Evolutionary conservation across 64 coral and sea anemone genomes (phyloP).

Genomic region (Pachyseris speciosa): DNA sequence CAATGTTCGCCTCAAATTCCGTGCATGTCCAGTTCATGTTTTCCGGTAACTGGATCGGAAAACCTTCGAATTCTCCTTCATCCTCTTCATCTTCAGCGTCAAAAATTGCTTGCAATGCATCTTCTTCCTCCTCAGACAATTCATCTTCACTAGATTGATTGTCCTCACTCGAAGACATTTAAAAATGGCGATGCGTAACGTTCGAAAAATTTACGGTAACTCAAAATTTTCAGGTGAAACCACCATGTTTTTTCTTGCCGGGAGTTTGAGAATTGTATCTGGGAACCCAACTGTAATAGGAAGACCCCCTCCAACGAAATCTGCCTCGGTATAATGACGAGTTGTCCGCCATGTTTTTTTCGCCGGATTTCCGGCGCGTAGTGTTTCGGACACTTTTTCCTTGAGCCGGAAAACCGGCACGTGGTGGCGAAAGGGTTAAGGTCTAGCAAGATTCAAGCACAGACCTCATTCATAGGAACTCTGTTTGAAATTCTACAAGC

Average conservation of each 20-base stretch:
- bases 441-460: no score
- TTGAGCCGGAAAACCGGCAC: not conserved
- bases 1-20: not conserved
- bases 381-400: not conserved
- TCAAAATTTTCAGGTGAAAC: not conserved
- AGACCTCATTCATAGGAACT: no score
- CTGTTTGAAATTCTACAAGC: no score
- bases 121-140: not conserved
- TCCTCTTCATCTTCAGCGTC: not conserved
- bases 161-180: not conserved
- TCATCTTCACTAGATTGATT: not conserved
- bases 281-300: not conserved
- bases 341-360: not conserved
- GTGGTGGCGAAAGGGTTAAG: conserved; percentile 1
- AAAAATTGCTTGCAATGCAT: not conserved
- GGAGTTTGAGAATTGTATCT: conserved; percentile 2
- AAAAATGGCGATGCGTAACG: not conserved
- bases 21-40: not conserved
- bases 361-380: not conserved
- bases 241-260: not conserved
- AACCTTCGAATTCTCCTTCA: not conserved
- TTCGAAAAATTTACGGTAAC: not conserved
- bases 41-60: not conserved
- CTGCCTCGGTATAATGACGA: not conserved
- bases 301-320: not conserved